A percentile compares a stretch with the other conserved stretches of the same genome.
Conservation (phyloP, 2,888 invertebrate species). For the Priocnemis perturbator region DNA sequence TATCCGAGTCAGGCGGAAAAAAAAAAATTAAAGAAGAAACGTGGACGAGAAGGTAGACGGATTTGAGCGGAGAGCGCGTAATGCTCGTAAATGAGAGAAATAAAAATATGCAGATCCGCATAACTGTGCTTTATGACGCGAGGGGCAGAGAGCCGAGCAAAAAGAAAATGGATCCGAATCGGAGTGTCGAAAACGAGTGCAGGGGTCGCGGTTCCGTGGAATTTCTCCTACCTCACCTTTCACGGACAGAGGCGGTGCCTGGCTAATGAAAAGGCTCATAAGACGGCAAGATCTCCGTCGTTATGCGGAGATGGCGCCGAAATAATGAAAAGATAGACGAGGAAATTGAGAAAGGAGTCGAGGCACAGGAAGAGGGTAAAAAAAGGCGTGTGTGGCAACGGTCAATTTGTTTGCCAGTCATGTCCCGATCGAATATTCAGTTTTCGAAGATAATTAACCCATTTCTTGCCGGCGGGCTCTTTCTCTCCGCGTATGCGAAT, state of each 20-base stretch:
- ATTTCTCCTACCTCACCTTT: constrained; percentile 14
- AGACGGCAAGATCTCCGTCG: no score
- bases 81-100: constrained; percentile 6
- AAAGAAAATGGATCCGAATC: constrained; percentile 17
- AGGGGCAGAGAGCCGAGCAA: not conserved
- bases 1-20: not conserved
- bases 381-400: constrained; percentile 15
- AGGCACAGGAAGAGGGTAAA: constrained; percentile 9
- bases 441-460: constrained; percentile 43
- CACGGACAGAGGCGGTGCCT: not conserved
- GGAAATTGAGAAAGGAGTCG: constrained; percentile 3
- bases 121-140: constrained; percentile 35
- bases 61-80: not conserved
- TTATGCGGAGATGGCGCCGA: no score
- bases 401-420: constrained; percentile 28
- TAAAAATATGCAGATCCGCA: constrained; percentile 30
- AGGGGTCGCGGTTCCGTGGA: constrained; percentile 4
- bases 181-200: not conserved
- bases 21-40: not conserved
- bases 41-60: not conserved
- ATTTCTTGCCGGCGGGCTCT: constrained; percentile 30
- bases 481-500: constrained; percentile 8
- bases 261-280: no score
- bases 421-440: constrained; percentile 5
- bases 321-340: constrained; percentile 6